Evolutionary conservation across 2,888 invertebrate genomes (phyloP), one percentile per base, ranked within the genome.

Genomic region (Epinotia demarniana): DNA sequence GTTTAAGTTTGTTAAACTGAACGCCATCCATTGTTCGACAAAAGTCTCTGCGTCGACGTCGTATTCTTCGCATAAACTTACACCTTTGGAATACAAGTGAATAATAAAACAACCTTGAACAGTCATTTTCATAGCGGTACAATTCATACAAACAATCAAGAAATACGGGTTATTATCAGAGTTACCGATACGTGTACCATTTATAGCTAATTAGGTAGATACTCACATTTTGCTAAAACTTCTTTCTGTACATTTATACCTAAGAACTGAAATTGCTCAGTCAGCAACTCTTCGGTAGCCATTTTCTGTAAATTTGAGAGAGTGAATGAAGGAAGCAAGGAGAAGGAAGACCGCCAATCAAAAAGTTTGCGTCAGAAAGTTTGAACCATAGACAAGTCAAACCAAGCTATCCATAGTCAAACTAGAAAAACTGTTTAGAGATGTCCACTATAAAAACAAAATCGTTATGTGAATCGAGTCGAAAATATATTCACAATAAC

Each of bases 11-110:
- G 96, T 96, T 73, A 96, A 92, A 81, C 96, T 96, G 87, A 95
- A 97, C 23, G 97, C 97, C 92, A 96, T 95, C 97, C 97, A 98
- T 92, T 96, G 95, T 85, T 97, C 96, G 70, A 96, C 96, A 81
- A 97, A 96, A 82, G 96, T 95, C 85, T 96, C 96, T 57, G 96
- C 96, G 79, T 94, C 94, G 68, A 97, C 89, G 81, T 94, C 90
- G 86, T 97, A 95, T 71, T 93, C 94, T 78, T 92, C 88, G 85
- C 97, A 96, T 79, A 97, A 90, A 87, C 95, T 96, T 83, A 95
- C 92, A 95, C 96, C 94, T 94, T 85, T 77, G 78, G 84, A 88
- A 86, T 89, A 86, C 83, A 88, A 86, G 83, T 84, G 83, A 85
- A 81, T 85, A 86, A 83, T 85, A 85, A 81, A 88, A 91, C 91